Evolutionary conservation across 2,113 vertebrate genomes (phyloP).

Genomic region (Centropristis striata): DNA sequence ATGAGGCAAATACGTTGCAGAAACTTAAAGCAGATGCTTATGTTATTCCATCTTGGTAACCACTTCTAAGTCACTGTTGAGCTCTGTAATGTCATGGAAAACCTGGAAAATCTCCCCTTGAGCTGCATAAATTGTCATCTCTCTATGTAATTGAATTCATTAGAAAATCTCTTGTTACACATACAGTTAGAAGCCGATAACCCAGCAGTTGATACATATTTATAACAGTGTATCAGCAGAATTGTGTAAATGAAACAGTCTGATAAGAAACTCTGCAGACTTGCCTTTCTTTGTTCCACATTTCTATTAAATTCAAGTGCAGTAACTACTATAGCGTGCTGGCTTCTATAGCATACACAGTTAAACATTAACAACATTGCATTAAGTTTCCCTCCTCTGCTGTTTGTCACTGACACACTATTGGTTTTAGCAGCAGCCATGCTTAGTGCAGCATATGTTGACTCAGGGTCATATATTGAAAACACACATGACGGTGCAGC

Average conservation of each 20-base stretch:
- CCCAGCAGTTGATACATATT: background rate
- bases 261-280: constrained; percentile 1
- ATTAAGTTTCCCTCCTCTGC: background rate
- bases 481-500: constrained; percentile 42
- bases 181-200: background rate
- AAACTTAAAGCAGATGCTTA: too few species aligned
- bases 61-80: too few species aligned
- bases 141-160: background rate
- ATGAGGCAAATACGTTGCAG: too few species aligned
- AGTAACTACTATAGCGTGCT: background rate
- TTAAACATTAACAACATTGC: constrained; percentile 3
- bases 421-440: background rate
- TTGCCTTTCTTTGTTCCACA: constrained; percentile 4
- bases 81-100: background rate
- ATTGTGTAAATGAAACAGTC: constrained; percentile 8
- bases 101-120: background rate
- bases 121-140: background rate
- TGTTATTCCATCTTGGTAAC: too few species aligned
- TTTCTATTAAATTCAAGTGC: constrained; percentile 15
- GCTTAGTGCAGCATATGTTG: background rate
- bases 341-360: background rate
- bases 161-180: background rate
- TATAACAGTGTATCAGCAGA: background rate
- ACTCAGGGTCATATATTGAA: constrained; percentile 17
- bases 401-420: background rate